Conservation (phyloP, 2,888 invertebrate species). For the Nephrotoma flavescens region DNA sequence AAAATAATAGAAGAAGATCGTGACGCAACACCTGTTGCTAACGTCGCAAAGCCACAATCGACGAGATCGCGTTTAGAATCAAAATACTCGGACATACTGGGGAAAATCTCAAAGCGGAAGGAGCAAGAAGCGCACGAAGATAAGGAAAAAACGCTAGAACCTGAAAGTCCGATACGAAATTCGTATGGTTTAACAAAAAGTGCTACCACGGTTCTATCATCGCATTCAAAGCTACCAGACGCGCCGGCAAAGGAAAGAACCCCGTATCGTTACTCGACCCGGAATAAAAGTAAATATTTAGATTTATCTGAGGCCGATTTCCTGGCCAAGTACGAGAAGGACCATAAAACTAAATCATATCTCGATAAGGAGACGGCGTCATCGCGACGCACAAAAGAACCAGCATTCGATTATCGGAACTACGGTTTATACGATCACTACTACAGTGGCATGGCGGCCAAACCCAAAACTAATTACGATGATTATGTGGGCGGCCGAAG, state of each 20-base stretch:
- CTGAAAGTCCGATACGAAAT: constrained; percentile 29
- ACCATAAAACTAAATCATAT: neutral
- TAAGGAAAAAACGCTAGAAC: constrained; percentile 56
- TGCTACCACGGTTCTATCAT: constrained; percentile 26
- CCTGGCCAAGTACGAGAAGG: neutral
- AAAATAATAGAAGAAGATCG: constrained; percentile 17
- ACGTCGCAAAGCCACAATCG: constrained; percentile 17
- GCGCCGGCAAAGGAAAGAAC: constrained; percentile 21
- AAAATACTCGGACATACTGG: constrained; percentile 62
- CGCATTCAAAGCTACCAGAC: constrained; percentile 2
- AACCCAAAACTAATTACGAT: constrained; percentile 17
- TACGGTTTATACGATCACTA: neutral
- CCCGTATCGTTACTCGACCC: constrained; percentile 22
- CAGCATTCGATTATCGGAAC: constrained; percentile 20
- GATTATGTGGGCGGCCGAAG: constrained; percentile 19
- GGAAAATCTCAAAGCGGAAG: constrained; percentile 43
- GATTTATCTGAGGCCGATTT: constrained; percentile 26
- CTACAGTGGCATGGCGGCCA: constrained; percentile 13
- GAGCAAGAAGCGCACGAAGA: constrained; percentile 36
- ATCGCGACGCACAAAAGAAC: constrained; percentile 19
- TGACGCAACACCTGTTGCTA: constrained; percentile 27
- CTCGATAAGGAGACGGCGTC: neutral
- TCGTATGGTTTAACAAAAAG: constrained; percentile 28
- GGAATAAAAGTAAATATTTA: constrained; percentile 24
- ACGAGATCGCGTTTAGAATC: constrained; percentile 60